phyloP scores from a whole-genome alignment of 2,113 vertebrate genomes.

The Chloroceryle aenea region DNA sequence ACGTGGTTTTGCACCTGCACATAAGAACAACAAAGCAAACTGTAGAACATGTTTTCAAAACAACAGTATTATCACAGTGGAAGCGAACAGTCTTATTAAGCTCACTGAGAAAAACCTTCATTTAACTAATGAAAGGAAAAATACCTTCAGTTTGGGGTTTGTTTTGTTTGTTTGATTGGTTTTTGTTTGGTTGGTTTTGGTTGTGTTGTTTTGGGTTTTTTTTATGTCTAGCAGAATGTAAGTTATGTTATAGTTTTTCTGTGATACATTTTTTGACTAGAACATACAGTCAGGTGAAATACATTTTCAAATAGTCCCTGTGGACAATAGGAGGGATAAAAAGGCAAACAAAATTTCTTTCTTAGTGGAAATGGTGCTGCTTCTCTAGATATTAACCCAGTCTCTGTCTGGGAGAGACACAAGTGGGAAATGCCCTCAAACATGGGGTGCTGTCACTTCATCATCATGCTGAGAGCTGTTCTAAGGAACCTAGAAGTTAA shows the following conservation, averaged over 20 bases:
- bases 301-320: not conserved
- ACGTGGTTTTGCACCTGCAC: not conserved
- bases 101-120: not conserved
- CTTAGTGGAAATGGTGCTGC: not conserved
- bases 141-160: not conserved
- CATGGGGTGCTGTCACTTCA: constrained; percentile 25
- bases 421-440: rapidly evolving
- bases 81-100: not conserved
- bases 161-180: too few relatives aligned
- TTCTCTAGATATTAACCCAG: not conserved
- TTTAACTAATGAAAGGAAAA: not conserved
- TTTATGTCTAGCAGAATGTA: not conserved
- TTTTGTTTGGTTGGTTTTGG: too few relatives aligned
- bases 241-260: not conserved
- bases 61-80: not conserved
- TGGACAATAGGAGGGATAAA: not conserved
- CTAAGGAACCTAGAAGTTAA: not conserved
- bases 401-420: too few relatives aligned
- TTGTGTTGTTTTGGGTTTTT: too few relatives aligned
- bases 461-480: too few relatives aligned
- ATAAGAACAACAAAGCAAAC: not conserved
- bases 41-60: not conserved
- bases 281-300: not conserved
- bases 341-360: constrained; percentile 2
- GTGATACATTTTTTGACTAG: not conserved